These are phyloP conservation scores for Coccyzus lansbergi DNA, from an alignment of 2,797 vertebrate genomes.

Conservation along the genomic window DNA sequence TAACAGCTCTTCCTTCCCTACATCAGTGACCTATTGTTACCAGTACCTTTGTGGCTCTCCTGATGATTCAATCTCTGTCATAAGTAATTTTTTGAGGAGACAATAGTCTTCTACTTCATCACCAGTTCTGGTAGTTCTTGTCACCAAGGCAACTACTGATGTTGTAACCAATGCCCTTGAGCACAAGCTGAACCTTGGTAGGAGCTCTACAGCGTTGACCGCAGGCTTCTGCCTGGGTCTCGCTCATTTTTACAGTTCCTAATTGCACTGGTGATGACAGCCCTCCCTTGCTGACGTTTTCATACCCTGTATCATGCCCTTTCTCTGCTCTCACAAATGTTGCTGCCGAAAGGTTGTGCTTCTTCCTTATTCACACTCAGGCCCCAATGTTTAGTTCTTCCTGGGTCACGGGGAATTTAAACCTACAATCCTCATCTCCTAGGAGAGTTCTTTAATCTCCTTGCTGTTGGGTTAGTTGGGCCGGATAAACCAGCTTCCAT, in stretches of 20 bases:
- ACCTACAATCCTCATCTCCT: background rate
- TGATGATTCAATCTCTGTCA: background rate
- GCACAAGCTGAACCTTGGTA: background rate
- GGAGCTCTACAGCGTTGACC: background rate
- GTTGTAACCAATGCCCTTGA: background rate
- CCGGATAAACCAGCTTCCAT: background rate
- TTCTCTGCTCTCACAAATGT: background rate
- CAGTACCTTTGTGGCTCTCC: background rate
- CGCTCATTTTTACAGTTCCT: background rate
- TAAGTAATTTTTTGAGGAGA: background rate
- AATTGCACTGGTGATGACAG: accelerated
- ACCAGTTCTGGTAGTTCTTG: background rate
- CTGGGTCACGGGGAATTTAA: background rate
- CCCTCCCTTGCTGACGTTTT: background rate
- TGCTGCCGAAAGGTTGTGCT: background rate
- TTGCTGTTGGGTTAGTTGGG: background rate
- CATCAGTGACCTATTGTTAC: background rate
- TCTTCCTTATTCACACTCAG: background rate
- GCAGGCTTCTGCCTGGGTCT: background rate
- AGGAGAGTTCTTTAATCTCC: background rate
- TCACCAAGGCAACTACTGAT: background rate
- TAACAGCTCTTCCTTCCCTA: background rate
- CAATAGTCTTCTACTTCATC: background rate
- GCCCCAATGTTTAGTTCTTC: background rate
- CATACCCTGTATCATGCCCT: background rate